These are phyloP conservation scores for Heterotis niloticus DNA, from an alignment of 2,113 vertebrate species.

Conservation along the genomic window DNA sequence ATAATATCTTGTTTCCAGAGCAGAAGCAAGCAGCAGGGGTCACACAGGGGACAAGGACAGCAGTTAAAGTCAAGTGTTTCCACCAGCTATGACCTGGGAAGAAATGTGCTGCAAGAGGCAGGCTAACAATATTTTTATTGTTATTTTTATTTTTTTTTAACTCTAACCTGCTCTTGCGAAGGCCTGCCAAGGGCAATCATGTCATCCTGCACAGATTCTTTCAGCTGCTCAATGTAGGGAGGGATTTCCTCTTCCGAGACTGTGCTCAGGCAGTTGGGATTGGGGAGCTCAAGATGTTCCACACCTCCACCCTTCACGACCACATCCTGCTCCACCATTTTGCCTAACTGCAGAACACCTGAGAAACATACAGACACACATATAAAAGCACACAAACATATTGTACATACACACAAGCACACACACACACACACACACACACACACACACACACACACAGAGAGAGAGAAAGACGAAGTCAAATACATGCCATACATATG, in stretches of 20 bases:
- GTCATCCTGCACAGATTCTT: conserved; percentile 72
- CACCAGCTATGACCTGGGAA: conserved; percentile 59
- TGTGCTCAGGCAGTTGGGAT: conserved; percentile 48
- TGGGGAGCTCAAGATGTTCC: not conserved
- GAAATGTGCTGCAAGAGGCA: conserved; percentile 64
- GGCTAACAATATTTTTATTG: conserved; percentile 59
- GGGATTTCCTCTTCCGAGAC: conserved; percentile 65
- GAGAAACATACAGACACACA: conserved; percentile 32
- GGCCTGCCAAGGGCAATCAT: conserved; percentile 78
- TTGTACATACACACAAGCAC: not conserved
- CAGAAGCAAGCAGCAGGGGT: not conserved
- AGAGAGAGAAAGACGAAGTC: conserved; percentile 3
- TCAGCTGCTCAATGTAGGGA: conserved; percentile 70
- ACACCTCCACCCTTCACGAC: conserved; percentile 55
- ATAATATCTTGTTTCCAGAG: not conserved
- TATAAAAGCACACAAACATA: not conserved
- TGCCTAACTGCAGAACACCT: conserved; percentile 56
- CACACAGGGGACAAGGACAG: not conserved
- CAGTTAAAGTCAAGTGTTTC: conserved; percentile 28
- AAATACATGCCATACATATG: conserved; percentile 2
- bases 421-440: not conserved
- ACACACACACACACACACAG: not conserved
- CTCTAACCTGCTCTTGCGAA: conserved; percentile 83
- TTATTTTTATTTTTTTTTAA: conserved; percentile 61
- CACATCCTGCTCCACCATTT: conserved; percentile 55